Evolutionary conservation across 2,113 vertebrate species (phyloP).

Genomic region (Balaeniceps rex): DNA sequence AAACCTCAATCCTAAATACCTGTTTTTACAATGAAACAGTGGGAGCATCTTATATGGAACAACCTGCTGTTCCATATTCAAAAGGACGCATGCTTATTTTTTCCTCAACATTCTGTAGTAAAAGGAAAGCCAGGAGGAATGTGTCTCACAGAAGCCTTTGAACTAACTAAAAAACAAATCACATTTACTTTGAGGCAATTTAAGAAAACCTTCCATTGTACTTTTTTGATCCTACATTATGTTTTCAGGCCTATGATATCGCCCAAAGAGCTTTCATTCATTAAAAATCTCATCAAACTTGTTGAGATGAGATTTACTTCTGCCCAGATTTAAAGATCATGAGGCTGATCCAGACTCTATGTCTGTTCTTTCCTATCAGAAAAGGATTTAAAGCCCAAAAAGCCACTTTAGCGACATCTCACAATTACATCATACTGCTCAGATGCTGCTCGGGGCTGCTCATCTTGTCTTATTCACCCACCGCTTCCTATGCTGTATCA

Average conservation of each 20-base stretch:
- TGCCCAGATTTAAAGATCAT: neutral
- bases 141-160: neutral
- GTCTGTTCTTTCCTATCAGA: neutral
- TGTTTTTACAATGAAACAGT: neutral
- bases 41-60: neutral
- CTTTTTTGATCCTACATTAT: neutral
- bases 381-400: neutral
- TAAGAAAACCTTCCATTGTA: neutral
- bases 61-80: neutral
- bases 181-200: neutral
- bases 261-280: neutral
- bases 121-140: neutral
- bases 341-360: neutral
- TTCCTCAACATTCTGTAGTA: rapidly evolving
- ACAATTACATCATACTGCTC: neutral
- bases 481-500: rapidly evolving
- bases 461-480: neutral
- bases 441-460: neutral
- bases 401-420: neutral
- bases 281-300: neutral
- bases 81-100: neutral
- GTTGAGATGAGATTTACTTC: neutral
- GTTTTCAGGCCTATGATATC: neutral
- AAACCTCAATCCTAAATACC: neutral
- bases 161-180: neutral